Conservation (phyloP, 1,140 invertebrate species). For the Hylaeus volcanicus region DNA sequence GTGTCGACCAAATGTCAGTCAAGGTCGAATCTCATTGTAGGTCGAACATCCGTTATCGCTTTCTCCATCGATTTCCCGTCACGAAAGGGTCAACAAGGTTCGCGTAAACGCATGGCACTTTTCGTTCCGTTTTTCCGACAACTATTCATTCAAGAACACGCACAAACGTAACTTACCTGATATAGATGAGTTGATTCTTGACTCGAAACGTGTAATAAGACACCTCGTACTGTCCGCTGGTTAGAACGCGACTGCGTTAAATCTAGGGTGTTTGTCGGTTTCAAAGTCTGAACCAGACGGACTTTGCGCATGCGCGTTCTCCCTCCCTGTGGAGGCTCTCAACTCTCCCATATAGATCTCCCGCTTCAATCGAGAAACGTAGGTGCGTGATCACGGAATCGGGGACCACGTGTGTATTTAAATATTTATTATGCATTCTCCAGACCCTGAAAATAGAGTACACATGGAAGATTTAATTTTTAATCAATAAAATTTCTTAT, state of each 20-base stretch:
- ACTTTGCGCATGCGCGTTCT: conserved; percentile 42
- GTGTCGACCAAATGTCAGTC: conserved; percentile 65
- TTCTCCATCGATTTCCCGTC: conserved; percentile 9
- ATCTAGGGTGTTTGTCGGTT: conserved; percentile 48
- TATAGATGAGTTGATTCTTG: conserved; percentile 21
- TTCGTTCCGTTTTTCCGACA: not conserved
- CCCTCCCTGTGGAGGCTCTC: conserved; percentile 25
- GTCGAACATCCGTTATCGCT: conserved; percentile 15
- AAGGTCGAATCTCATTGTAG: conserved; percentile 63
- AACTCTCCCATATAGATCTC: conserved; percentile 12
- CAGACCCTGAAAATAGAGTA: not conserved
- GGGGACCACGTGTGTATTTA: not conserved
- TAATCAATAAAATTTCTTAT: too few species aligned
- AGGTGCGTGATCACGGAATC: not conserved
- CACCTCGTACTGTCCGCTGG: conserved; percentile 33
- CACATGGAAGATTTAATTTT: too few species aligned
- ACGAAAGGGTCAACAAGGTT: not conserved
- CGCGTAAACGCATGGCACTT: not conserved
- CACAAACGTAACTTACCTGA: conserved; percentile 45
- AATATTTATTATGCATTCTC: not conserved
- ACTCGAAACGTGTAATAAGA: not conserved
- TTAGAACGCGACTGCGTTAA: conserved; percentile 60
- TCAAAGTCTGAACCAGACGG: conserved; percentile 56
- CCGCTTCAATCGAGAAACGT: not conserved
- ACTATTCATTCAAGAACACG: conserved; percentile 31